phyloP scores from a whole-genome alignment of 1,140 invertebrate genomes.

The Triops cancriformis region DNA sequence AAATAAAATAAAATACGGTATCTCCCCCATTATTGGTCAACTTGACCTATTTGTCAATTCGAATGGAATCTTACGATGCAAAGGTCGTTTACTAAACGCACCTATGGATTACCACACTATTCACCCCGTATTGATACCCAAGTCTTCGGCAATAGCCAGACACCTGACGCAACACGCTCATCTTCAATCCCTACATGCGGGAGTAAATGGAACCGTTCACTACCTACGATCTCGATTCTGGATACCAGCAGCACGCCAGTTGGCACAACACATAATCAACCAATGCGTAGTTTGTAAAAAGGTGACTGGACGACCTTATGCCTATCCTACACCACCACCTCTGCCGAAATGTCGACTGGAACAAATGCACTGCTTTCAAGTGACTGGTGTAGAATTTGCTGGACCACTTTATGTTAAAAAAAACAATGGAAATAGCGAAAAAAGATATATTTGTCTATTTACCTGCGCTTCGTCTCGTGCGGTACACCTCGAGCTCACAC shows the following conservation, averaged over 20 bases:
- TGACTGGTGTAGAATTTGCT: slow-evolving; percentile 35
- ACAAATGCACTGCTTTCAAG: slow-evolving; percentile 22
- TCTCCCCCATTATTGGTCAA: background rate
- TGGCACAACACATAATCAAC: background rate
- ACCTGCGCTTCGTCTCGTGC: too few relatives aligned
- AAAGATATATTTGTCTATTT: slow-evolving; percentile 37
- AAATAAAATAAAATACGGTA: background rate
- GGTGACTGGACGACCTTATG: slow-evolving; percentile 16
- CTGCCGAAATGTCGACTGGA: slow-evolving; percentile 21
- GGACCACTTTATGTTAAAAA: slow-evolving; percentile 36
- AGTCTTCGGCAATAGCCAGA: background rate
- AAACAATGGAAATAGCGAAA: slow-evolving; percentile 36
- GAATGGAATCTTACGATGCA: too few relatives aligned
- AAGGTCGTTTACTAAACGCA: too few relatives aligned
- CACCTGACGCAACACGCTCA: background rate
- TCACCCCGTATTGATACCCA: too few relatives aligned
- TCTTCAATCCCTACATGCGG: background rate
- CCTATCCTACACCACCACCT: background rate
- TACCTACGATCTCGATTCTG: background rate
- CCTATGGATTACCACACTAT: too few relatives aligned
- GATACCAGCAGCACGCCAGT: background rate
- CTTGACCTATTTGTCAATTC: slow-evolving; percentile 16
- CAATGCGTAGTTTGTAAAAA: background rate
- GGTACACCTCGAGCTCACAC: too few relatives aligned
- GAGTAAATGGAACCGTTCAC: background rate